phyloP scores from a whole-genome alignment of 2,888 invertebrate genomes.

The Drosophila mulleri region DNA sequence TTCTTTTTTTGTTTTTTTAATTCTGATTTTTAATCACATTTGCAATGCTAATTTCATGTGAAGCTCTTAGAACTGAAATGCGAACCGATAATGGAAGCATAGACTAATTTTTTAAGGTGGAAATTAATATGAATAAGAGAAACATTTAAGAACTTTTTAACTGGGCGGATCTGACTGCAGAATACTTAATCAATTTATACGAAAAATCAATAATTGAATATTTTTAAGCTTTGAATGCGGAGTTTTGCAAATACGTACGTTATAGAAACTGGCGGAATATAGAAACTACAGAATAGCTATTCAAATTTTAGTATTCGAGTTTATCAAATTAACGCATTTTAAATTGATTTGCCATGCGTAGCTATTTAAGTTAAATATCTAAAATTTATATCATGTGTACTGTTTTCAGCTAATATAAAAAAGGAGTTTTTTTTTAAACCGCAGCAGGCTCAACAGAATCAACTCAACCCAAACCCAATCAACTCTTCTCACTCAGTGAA shows the following conservation, averaged over 20 bases:
- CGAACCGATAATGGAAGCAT: constrained; percentile 9
- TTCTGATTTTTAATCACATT: constrained; percentile 43
- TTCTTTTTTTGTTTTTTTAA: constrained; percentile 18
- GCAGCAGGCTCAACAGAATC: no score
- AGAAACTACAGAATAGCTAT: no score
- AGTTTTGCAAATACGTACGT: no score
- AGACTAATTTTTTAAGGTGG: constrained; percentile 17
- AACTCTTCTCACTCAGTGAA: not conserved
- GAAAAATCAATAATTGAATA: not conserved
- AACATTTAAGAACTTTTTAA: constrained; percentile 3
- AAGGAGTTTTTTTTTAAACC: no score
- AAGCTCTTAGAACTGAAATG: constrained; percentile 34
- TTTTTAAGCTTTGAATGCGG: no score
- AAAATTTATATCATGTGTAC: no score
- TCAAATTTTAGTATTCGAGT: not conserved
- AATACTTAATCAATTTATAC: not conserved
- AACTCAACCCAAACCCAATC: not conserved
- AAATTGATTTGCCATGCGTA: not conserved
- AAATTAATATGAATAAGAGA: constrained; percentile 6
- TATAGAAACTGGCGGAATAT: no score
- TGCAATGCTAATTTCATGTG: constrained; percentile 47
- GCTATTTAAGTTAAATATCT: not conserved
- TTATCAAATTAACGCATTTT: no score
- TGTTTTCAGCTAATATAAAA: no score
- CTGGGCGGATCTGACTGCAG: not conserved